Conservation (phyloP, 2,113 vertebrate species). For the Passer domesticus region DNA sequence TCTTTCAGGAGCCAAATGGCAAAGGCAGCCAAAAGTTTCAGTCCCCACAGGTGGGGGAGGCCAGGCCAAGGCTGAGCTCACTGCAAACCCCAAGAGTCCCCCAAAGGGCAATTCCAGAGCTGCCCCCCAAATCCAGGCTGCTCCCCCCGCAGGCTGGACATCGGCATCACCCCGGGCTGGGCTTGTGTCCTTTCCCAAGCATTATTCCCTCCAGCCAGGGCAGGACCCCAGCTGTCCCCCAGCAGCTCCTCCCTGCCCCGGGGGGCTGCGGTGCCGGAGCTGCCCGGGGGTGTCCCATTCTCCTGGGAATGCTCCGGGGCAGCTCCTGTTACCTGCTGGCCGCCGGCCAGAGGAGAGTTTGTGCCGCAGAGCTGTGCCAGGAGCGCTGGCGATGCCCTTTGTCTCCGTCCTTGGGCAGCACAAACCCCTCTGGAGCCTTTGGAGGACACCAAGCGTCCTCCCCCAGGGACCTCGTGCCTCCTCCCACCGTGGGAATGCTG, state of each 20-base stretch:
- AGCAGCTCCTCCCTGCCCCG: neutral
- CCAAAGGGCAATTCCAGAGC: neutral
- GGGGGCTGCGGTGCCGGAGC: neutral
- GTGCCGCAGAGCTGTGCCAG: neutral
- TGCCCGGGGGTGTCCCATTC: neutral
- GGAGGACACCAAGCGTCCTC: neutral
- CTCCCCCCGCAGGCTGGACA: fast-evolving
- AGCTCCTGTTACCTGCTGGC: slow-evolving; percentile 5
- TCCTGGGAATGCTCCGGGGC: neutral
- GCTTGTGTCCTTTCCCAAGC: neutral
- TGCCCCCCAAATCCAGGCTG: neutral
- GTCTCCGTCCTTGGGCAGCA: neutral
- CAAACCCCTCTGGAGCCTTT: neutral
- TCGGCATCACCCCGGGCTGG: neutral
- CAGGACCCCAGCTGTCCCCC: neutral
- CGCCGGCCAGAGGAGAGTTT: neutral
- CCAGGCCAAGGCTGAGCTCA: fast-evolving
- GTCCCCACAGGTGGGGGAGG: fast-evolving
- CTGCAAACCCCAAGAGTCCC: neutral
- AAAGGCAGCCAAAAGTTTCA: neutral
- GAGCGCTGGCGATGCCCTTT: neutral
- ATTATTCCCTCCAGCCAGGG: fast-evolving
- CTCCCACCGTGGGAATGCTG: fast-evolving
- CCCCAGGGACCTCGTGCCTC: neutral
- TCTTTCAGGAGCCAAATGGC: neutral